Evolutionary conservation across 2,113 vertebrate species (phyloP).

Genomic region (Pygoscelis antarcticus): DNA sequence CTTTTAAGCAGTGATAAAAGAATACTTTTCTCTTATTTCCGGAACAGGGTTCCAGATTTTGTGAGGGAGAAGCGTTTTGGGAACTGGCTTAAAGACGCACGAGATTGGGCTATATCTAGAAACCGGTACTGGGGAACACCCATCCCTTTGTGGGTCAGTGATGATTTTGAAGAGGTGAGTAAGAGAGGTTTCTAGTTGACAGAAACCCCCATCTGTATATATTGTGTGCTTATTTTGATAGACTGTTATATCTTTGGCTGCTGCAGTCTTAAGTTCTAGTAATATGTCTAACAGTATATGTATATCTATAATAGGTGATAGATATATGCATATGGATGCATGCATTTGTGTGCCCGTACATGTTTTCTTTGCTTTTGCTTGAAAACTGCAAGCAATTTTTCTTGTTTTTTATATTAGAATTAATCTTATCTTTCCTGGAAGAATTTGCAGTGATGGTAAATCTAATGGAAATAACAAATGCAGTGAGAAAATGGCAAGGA

Average conservation of each 20-base stretch:
- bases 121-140: constrained; percentile 99
- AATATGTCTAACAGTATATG: background rate
- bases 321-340: background rate
- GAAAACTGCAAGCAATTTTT: background rate
- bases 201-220: background rate
- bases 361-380: background rate
- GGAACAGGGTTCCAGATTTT: constrained; percentile 92
- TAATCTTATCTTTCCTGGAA: background rate
- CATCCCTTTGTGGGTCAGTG: constrained; percentile 95
- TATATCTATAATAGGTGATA: background rate
- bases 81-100: constrained; percentile 95
- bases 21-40: background rate
- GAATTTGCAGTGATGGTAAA: background rate
- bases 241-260: background rate
- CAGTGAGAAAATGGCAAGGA: background rate
- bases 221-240: background rate
- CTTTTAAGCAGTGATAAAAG: background rate
- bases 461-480: background rate
- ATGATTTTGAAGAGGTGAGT: constrained; percentile 92
- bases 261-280: background rate
- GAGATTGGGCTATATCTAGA: constrained; percentile 94
- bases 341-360: background rate
- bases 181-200: background rate
- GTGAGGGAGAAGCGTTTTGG: constrained; percentile 95
- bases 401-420: background rate